phyloP scores from a whole-genome alignment of 37 sponge, comb jelly and placozoan genomes.

The Theonella swinhoei region DNA sequence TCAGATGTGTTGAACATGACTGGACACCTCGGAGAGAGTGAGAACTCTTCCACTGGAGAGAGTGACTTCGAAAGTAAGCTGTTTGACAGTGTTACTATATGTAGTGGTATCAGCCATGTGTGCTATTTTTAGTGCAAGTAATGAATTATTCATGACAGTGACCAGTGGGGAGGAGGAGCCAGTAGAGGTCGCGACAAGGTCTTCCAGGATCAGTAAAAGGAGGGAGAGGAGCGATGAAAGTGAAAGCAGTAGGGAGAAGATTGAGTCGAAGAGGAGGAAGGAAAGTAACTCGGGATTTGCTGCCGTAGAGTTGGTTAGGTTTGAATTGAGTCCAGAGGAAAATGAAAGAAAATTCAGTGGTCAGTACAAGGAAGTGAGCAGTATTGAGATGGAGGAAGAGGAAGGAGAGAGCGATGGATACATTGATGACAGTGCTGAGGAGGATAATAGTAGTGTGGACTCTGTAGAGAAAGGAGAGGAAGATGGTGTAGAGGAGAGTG shows the following conservation, averaged over 20 bases:
- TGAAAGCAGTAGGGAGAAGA: slow-evolving; percentile 8
- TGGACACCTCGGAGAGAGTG: not conserved
- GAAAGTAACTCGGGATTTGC: not conserved
- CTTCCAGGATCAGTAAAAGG: slow-evolving; percentile 2
- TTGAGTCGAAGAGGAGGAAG: not conserved
- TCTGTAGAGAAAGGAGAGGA: not conserved
- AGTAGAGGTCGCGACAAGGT: not conserved
- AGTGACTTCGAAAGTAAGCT: not conserved
- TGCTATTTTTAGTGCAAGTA: not conserved
- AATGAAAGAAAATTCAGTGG: not conserved
- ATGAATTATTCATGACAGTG: not conserved
- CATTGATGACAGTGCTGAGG: slow-evolving; percentile 17
- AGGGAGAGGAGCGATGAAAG: slow-evolving; percentile 2
- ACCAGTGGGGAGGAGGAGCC: not conserved
- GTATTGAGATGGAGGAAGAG: not conserved
- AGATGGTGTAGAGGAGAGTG: not conserved
- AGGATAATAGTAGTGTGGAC: not conserved
- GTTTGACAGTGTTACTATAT: not conserved
- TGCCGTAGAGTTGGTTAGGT: not conserved
- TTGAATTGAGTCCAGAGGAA: not conserved
- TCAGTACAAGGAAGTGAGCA: not conserved
- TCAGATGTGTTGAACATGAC: slow-evolving; percentile 47
- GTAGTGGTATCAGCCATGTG: no score
- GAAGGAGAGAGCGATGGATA: not conserved
- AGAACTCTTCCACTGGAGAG: not conserved